Conservation (phyloP, 1,140 invertebrate species). For the Acyrthosiphon pisum region DNA sequence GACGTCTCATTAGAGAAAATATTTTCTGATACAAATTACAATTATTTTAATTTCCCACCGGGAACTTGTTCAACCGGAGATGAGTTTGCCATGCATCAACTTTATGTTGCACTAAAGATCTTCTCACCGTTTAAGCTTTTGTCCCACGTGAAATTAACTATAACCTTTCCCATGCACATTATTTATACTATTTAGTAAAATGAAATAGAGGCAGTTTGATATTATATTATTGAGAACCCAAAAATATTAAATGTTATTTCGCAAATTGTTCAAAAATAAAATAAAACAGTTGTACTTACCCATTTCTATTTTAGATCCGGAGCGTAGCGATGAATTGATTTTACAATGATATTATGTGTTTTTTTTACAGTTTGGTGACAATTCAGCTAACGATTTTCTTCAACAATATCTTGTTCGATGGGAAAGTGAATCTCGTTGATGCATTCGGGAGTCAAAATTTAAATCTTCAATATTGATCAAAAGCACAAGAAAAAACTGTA, state of each 20-base stretch:
- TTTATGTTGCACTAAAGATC: neutral
- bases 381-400: too few relatives aligned
- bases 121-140: neutral
- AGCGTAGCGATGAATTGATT: too few relatives aligned
- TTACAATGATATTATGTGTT: too few relatives aligned
- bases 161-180: neutral
- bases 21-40: neutral
- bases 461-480: too few relatives aligned
- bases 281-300: neutral
- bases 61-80: neutral
- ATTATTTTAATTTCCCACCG: neutral
- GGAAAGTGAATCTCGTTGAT: too few relatives aligned
- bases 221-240: neutral
- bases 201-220: neutral
- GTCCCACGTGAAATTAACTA: neutral
- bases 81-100: neutral
- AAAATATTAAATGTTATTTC: neutral
- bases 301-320: neutral
- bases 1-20: neutral
- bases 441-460: too few relatives aligned
- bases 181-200: neutral
- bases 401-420: too few relatives aligned
- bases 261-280: neutral
- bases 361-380: too few relatives aligned
- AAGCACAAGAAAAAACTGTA: too few relatives aligned